These are phyloP conservation scores for Fulmarus glacialis DNA, from an alignment of 2,113 vertebrate species.

Conservation along the genomic window DNA sequence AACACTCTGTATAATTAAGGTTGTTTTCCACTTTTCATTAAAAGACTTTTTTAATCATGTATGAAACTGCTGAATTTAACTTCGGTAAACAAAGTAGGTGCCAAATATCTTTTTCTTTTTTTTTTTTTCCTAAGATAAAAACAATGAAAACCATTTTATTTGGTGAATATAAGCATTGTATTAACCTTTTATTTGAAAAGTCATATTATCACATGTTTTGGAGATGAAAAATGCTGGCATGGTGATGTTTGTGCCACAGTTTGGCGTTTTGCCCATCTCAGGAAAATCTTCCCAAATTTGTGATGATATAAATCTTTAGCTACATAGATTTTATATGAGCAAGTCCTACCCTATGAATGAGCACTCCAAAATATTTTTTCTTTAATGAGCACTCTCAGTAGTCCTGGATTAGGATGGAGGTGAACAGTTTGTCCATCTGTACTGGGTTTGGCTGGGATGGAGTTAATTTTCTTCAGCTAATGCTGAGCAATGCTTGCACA, in stretches of 20 bases:
- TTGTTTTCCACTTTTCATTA: not conserved
- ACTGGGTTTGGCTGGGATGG: not conserved
- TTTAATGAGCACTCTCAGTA: not conserved
- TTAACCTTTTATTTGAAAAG: not conserved
- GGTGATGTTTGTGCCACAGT: not conserved
- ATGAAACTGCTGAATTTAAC: not conserved
- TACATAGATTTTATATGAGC: not conserved
- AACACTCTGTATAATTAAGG: not conserved
- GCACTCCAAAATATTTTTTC: not conserved
- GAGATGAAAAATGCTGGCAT: not conserved
- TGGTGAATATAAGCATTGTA: not conserved
- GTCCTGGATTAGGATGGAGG: not conserved
- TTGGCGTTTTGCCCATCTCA: not conserved
- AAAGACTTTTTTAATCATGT: not conserved
- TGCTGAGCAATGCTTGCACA: not conserved
- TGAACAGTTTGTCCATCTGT: not conserved
- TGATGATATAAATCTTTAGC: not conserved
- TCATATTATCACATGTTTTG: not conserved
- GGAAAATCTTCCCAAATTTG: not conserved
- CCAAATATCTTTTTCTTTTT: not conserved
- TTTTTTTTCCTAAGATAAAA: not conserved
- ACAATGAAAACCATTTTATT: not conserved
- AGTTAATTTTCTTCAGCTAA: not conserved
- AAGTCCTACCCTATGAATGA: not conserved
- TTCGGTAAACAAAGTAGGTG: not conserved